A percentile compares a stretch with the other conserved stretches of the same genome.
Conservation (phyloP, 1,140 invertebrate genomes). For the Aphelenchoides fujianensis region DNA sequence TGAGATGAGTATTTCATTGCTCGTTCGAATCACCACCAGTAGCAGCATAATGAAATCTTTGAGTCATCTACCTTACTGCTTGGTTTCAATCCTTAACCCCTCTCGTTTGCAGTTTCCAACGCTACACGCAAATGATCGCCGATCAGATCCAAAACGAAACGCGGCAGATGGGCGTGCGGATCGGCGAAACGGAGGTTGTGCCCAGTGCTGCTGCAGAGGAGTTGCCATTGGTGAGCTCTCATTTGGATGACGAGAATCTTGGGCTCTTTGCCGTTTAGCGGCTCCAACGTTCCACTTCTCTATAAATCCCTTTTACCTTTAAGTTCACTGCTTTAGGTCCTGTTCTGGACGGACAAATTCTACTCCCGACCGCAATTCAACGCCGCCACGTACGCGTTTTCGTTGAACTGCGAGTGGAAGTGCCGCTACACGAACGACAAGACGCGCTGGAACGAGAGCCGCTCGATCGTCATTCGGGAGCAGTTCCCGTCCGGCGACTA, state of each 20-base stretch:
- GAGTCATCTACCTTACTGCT: too few relatives aligned
- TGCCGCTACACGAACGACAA: neutral
- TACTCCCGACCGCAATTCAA: neutral
- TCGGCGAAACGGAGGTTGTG: too few relatives aligned
- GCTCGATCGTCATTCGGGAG: neutral
- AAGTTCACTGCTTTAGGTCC: neutral
- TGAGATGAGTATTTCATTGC: too few relatives aligned
- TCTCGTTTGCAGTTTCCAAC: neutral
- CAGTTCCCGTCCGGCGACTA: constrained; percentile 12
- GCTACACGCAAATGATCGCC: neutral
- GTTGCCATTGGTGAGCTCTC: too few relatives aligned
- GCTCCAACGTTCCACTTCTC: too few relatives aligned
- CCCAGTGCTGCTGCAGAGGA: too few relatives aligned
- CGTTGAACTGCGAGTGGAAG: neutral
- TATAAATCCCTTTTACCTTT: neutral
- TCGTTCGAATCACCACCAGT: too few relatives aligned
- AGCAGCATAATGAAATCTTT: too few relatives aligned
- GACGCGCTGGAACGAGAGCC: neutral
- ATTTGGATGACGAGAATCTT: too few relatives aligned
- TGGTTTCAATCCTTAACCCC: neutral
- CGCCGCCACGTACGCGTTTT: neutral
- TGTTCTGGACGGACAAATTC: constrained; percentile 8
- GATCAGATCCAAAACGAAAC: neutral
- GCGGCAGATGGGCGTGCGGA: too few relatives aligned
- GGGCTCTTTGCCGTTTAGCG: too few relatives aligned